Evolutionary conservation across 2,797 vertebrate genomes (phyloP).

Genomic region (Sarcophilus harrisii): DNA sequence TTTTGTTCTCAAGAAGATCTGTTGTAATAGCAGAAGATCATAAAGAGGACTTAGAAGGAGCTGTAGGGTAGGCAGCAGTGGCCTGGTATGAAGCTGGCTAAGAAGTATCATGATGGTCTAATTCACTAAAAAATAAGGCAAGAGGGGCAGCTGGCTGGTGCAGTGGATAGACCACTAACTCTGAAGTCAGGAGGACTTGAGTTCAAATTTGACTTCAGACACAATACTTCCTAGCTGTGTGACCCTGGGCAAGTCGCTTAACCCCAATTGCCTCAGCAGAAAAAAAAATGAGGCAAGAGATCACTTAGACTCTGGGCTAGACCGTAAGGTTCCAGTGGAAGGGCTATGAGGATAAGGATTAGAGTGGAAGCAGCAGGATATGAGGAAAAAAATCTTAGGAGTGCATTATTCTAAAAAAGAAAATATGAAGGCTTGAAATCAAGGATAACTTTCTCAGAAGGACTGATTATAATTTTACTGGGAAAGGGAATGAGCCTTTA

Average conservation of each 20-base stretch:
- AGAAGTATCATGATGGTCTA: background rate
- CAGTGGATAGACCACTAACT: too few relatives aligned
- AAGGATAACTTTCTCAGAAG: background rate
- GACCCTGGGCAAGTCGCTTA: too few relatives aligned
- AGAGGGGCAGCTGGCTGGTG: background rate
- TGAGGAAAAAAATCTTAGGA: background rate
- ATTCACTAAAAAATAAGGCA: background rate
- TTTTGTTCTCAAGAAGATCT: background rate
- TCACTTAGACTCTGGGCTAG: background rate
- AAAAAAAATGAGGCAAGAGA: too few relatives aligned
- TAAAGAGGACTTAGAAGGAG: background rate
- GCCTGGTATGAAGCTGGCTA: background rate
- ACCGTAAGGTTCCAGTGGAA: background rate
- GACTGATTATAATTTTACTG: background rate
- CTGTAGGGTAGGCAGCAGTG: background rate
- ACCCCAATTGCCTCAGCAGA: too few relatives aligned
- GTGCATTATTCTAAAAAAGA: background rate
- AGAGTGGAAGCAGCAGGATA: background rate
- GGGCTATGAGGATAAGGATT: background rate
- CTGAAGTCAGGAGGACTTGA: too few relatives aligned
- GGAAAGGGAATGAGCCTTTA: background rate
- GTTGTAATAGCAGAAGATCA: background rate
- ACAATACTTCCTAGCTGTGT: too few relatives aligned
- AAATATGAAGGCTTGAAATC: background rate
- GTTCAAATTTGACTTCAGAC: too few relatives aligned